phyloP scores from a whole-genome alignment of 2,888 invertebrate genomes.

The Neoaliturus tenellus region DNA sequence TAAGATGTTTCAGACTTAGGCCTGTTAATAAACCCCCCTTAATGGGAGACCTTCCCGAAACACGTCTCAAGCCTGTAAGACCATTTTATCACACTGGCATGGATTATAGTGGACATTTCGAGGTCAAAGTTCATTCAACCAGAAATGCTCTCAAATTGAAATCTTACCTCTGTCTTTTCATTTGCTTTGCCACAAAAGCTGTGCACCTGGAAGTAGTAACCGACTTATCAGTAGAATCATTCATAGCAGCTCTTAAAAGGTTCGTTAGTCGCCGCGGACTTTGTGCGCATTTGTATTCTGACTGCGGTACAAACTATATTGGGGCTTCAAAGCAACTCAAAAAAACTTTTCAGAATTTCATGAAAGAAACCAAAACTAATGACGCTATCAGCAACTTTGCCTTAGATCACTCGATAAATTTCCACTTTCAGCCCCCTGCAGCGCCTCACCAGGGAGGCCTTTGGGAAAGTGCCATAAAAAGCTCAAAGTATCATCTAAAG shows the following conservation, averaged over 20 bases:
- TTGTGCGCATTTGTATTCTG: conserved; percentile 67
- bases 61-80: neutral
- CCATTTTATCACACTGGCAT: neutral
- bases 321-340: conserved; percentile 68
- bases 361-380: too few species aligned
- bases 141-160: conserved; percentile 49
- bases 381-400: too few species aligned
- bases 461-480: conserved; percentile 70
- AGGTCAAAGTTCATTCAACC: neutral
- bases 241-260: conserved; percentile 68
- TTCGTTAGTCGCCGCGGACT: conserved; percentile 68
- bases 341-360: too few species aligned
- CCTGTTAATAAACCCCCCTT: neutral
- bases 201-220: conserved; percentile 69
- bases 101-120: neutral
- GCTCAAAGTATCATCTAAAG: conserved; percentile 68
- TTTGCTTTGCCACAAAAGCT: conserved; percentile 67
- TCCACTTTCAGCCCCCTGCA: conserved; percentile 69
- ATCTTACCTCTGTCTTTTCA: conserved; percentile 67
- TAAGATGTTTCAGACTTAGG: neutral
- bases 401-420: conserved; percentile 67
- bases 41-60: neutral
- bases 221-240: conserved; percentile 67
- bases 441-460: conserved; percentile 69
- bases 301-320: conserved; percentile 70